Evolutionary conservation across 2,113 vertebrate species (phyloP).

Genomic region (Pteruthius melanotis): DNA sequence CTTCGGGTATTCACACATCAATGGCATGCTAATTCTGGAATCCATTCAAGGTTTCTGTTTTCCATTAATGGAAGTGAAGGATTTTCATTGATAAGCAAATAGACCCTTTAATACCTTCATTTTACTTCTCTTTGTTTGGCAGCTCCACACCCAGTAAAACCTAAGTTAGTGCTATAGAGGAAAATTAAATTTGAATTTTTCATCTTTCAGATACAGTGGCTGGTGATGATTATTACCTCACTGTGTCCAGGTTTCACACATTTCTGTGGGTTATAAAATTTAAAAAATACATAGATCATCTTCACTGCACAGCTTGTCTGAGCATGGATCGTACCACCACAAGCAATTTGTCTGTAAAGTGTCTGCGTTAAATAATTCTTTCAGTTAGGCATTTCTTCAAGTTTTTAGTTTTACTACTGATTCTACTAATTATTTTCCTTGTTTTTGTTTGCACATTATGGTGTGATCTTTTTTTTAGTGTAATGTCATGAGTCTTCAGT

Average conservation of each 20-base stretch:
- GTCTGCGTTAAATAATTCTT: background rate
- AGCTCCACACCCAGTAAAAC: slow-evolving; percentile 13
- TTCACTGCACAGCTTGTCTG: background rate
- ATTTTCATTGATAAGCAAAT: slow-evolving; percentile 42
- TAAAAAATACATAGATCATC: background rate
- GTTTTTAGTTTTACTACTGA: background rate
- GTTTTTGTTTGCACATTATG: background rate
- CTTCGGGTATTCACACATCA: slow-evolving; percentile 5
- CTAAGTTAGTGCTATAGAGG: background rate
- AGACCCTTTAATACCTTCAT: background rate
- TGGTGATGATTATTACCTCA: slow-evolving; percentile 43
- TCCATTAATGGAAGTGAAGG: slow-evolving; percentile 26
- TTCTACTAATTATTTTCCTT: background rate
- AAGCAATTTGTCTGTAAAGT: background rate
- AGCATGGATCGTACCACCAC: background rate
- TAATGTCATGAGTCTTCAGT: background rate
- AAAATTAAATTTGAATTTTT: slow-evolving; percentile 54
- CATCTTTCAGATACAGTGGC: slow-evolving; percentile 30
- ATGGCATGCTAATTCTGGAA: slow-evolving; percentile 51
- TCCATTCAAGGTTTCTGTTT: slow-evolving; percentile 49
- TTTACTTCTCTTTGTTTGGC: slow-evolving; percentile 50
- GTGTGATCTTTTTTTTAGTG: background rate
- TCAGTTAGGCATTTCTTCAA: background rate
- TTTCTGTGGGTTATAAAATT: slow-evolving; percentile 34
- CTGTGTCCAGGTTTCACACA: slow-evolving; percentile 1